Evolutionary conservation across 2,888 invertebrate species (phyloP).

Genomic region (Torymus auratus): DNA sequence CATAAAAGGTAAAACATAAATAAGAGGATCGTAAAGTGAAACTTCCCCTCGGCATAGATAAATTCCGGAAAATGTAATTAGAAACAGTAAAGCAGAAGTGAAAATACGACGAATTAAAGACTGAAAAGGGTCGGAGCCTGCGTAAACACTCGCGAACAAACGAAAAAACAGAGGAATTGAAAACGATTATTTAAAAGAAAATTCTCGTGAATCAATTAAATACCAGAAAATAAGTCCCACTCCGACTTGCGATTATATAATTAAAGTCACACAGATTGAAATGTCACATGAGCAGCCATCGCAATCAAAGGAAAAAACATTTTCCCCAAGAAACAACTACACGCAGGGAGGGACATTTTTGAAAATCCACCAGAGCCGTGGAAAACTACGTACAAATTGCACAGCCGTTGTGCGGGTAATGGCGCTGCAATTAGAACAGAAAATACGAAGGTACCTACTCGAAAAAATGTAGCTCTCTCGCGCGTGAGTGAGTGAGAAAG

Average conservation of each 20-base stretch:
- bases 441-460: no score
- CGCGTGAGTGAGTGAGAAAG: no score
- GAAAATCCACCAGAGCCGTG: background rate
- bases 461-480: background rate
- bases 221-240: no score
- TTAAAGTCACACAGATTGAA: no score
- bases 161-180: background rate
- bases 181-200: no score
- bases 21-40: slow-evolving; percentile 19
- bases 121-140: background rate
- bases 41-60: background rate
- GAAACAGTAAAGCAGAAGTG: background rate
- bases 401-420: background rate
- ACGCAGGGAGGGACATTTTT: no score
- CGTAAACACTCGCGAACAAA: background rate
- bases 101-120: background rate
- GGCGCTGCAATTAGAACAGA: no score
- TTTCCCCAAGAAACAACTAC: no score
- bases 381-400: slow-evolving; percentile 4
- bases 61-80: slow-evolving; percentile 8
- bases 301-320: no score
- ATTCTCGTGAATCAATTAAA: no score
- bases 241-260: no score
- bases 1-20: slow-evolving; percentile 4
- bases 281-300: no score